Evolutionary conservation across 2,113 vertebrate species (phyloP).

Genomic region (Dendropsophus ebraccatus): DNA sequence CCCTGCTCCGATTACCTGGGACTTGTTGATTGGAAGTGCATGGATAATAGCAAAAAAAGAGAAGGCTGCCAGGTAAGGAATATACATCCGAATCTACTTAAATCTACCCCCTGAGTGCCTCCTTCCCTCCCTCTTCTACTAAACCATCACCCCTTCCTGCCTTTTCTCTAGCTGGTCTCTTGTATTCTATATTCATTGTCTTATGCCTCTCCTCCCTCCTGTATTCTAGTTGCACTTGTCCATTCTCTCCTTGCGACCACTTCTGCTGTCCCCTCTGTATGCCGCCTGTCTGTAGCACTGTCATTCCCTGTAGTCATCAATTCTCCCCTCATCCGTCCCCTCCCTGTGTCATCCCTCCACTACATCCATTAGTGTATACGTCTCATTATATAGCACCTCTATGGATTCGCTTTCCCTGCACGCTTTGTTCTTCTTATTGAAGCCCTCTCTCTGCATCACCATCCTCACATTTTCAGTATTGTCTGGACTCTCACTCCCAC

Average conservation of each 20-base stretch:
- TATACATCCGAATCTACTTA: slow-evolving; percentile 4
- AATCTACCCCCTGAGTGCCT: slow-evolving; percentile 19
- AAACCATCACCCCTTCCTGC: slow-evolving; percentile 24
- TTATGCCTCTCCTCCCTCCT: slow-evolving; percentile 20
- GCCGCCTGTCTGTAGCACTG: neutral
- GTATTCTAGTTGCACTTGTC: slow-evolving; percentile 7
- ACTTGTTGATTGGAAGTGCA: slow-evolving; percentile 55
- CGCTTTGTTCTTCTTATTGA: neutral
- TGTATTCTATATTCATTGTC: slow-evolving; percentile 17
- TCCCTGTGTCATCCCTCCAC: neutral
- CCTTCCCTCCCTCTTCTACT: slow-evolving; percentile 27
- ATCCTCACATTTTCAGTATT: neutral
- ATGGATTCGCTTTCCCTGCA: neutral
- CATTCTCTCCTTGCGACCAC: slow-evolving; percentile 13
- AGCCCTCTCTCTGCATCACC: neutral
- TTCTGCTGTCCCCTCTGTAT: neutral
- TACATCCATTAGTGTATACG: neutral
- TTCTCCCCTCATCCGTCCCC: neutral
- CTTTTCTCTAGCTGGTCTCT: neutral
- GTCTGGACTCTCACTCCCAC: neutral
- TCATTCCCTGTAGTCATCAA: neutral
- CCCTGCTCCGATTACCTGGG: slow-evolving; percentile 28
- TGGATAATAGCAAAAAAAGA: neutral
- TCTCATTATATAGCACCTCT: neutral
- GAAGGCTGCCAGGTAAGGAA: slow-evolving; percentile 44